phyloP scores from a whole-genome alignment of 2,113 vertebrate species.

The Notothenia coriiceps region DNA sequence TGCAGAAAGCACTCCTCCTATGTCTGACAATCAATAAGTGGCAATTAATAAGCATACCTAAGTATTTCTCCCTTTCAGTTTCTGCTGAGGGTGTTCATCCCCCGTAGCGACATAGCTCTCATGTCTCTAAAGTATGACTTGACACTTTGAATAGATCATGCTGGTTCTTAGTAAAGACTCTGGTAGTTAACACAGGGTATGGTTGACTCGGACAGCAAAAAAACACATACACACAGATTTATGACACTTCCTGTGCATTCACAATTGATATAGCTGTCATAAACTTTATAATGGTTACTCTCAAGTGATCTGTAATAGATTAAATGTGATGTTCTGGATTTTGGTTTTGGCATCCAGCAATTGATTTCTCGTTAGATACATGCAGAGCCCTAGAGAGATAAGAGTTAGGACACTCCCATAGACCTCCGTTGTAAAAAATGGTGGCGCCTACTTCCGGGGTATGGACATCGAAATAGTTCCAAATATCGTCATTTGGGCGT shows the following conservation, averaged over 20 bases:
- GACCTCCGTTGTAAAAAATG: no score
- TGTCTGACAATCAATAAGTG: conserved; percentile 34
- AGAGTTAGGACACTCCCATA: no score
- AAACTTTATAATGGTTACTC: neutral
- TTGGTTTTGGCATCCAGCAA: neutral
- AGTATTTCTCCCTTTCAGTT: conserved; percentile 22
- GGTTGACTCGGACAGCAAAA: neutral
- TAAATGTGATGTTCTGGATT: neutral
- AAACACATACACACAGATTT: neutral
- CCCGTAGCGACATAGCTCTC: neutral
- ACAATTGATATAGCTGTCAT: neutral
- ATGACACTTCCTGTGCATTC: neutral
- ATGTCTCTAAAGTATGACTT: conserved; percentile 32
- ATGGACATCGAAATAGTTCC: no score
- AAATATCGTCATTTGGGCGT: no score
- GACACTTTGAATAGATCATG: neutral
- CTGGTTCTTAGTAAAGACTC: conserved; percentile 4
- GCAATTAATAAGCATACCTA: conserved; percentile 27
- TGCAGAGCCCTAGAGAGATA: no score
- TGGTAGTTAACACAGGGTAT: neutral
- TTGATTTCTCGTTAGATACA: neutral
- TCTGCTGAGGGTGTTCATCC: conserved; percentile 4
- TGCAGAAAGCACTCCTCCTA: conserved; percentile 18
- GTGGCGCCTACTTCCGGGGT: no score
- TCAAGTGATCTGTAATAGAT: neutral